Evolutionary conservation across 2,888 invertebrate genomes (phyloP).

Genomic region (Cacoxenus indagator): DNA sequence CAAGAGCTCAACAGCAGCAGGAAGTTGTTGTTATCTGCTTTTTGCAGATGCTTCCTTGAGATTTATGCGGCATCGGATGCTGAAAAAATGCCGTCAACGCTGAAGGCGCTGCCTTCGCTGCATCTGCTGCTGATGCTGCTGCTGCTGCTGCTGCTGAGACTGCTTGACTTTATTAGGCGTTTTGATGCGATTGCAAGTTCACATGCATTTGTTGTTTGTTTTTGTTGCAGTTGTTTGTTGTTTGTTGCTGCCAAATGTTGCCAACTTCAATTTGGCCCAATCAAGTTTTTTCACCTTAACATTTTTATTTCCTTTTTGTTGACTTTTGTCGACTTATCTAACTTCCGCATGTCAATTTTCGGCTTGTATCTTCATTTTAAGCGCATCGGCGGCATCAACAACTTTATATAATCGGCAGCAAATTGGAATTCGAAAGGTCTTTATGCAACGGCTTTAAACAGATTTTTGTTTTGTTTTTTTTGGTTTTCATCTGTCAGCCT

Average conservation of each 20-base stretch:
- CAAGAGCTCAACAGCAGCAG: conserved; percentile 19
- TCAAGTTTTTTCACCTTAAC: conserved; percentile 16
- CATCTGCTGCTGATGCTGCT: conserved; percentile 22
- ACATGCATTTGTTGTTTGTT: conserved; percentile 19
- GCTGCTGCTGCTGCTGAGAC: conserved; percentile 31
- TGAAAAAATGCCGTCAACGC: conserved; percentile 31
- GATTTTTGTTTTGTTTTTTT: conserved; percentile 31
- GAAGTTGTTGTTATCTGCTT: conserved; percentile 23
- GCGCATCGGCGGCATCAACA: neutral
- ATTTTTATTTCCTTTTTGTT: conserved; percentile 16
- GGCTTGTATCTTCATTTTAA: conserved; percentile 34
- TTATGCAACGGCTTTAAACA: conserved; percentile 55
- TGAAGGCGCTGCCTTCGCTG: neutral
- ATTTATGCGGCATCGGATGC: conserved; percentile 58
- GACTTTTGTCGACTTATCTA: conserved; percentile 51
- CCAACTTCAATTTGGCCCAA: conserved; percentile 26
- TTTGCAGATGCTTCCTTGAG: conserved; percentile 66
- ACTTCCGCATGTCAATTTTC: conserved; percentile 65
- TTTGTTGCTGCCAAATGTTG: conserved; percentile 17
- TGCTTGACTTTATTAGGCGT: conserved; percentile 26
- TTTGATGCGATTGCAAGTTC: conserved; percentile 14
- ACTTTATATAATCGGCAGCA: conserved; percentile 31
- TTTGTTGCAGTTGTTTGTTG: conserved; percentile 36
- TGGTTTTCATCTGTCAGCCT: neutral
- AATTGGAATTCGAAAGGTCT: conserved; percentile 42